A percentile compares a stretch with the other conserved stretches of the same genome.
Evolutionary conservation across 2,797 vertebrate genomes (phyloP).

Genomic region (Epinephelus coioides): DNA sequence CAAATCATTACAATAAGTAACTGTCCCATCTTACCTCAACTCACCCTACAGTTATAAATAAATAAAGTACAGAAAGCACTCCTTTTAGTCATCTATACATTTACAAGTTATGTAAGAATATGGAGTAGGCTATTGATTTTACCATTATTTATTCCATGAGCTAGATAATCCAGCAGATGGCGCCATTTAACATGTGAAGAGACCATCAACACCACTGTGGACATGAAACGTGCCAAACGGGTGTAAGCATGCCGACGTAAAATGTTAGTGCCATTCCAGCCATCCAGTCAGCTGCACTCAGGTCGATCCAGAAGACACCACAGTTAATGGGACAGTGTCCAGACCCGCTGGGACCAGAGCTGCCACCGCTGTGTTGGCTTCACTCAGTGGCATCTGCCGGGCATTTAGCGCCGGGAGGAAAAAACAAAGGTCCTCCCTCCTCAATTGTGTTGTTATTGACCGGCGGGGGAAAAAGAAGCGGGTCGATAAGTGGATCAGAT

Average conservation of each 20-base stretch:
- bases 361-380: constrained; percentile 18
- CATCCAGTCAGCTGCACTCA: constrained; percentile 24
- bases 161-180: constrained; percentile 59
- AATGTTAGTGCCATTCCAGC: constrained; percentile 6
- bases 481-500: constrained; percentile 71
- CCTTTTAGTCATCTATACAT: not conserved
- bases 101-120: not conserved
- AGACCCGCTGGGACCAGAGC: constrained; percentile 26
- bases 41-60: too few species aligned
- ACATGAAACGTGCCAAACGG: constrained; percentile 36
- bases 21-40: too few species aligned
- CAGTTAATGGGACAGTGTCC: constrained; percentile 16
- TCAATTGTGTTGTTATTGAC: constrained; percentile 58
- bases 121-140: not conserved
- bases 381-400: constrained; percentile 40
- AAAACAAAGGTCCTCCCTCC: constrained; percentile 12
- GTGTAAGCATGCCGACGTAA: constrained; percentile 9
- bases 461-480: constrained; percentile 24
- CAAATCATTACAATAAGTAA: too few species aligned
- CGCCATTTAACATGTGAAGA: constrained; percentile 25
- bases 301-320: constrained; percentile 30
- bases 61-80: too few species aligned
- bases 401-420: constrained; percentile 2
- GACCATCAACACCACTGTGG: not conserved
- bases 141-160: not conserved